These are phyloP conservation scores for Patella ulyssiponensis DNA, from an alignment of 2,888 invertebrate species.

Conservation along the genomic window DNA sequence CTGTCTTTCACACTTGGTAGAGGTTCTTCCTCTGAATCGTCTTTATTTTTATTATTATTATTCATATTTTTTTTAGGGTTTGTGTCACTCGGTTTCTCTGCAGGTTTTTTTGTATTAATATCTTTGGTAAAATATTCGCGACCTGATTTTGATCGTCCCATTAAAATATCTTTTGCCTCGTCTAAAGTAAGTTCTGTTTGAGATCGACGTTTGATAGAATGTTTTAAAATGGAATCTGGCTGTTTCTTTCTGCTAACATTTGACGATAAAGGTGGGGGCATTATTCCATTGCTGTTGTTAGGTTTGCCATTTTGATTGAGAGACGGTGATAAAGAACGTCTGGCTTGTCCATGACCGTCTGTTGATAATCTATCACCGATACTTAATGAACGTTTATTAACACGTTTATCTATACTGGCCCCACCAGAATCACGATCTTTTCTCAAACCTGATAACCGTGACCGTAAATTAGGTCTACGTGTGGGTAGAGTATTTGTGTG, in stretches of 20 bases:
- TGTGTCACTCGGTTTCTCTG: not conserved
- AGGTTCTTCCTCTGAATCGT: conserved; percentile 30
- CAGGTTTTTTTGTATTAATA: not conserved
- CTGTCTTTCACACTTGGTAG: conserved; percentile 51
- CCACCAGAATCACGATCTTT: conserved; percentile 12
- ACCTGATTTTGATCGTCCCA: conserved; percentile 56
- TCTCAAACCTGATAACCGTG: conserved; percentile 17
- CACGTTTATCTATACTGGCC: not conserved
- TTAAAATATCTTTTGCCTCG: conserved; percentile 62
- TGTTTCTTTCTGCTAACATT: conserved; percentile 36
- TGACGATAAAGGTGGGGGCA: conserved; percentile 50
- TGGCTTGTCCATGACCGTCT: not conserved
- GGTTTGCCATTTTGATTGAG: conserved; percentile 33
- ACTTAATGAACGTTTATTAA: conserved; percentile 18
- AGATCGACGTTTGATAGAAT: conserved; percentile 46
- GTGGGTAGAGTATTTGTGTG: conserved; percentile 28
- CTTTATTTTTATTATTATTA: not conserved
- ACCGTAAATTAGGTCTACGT: conserved; percentile 18
- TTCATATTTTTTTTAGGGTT: not conserved
- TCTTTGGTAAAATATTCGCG: conserved; percentile 4
- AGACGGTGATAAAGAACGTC: conserved; percentile 16
- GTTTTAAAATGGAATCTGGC: conserved; percentile 44
- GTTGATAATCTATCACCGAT: not conserved
- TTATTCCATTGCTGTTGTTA: conserved; percentile 32
- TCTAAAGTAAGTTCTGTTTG: conserved; percentile 57